A percentile compares a stretch with the other conserved stretches of the same genome.
Evolutionary conservation across 1,140 invertebrate genomes (phyloP).

Genomic region (Bombus cullumanus): DNA sequence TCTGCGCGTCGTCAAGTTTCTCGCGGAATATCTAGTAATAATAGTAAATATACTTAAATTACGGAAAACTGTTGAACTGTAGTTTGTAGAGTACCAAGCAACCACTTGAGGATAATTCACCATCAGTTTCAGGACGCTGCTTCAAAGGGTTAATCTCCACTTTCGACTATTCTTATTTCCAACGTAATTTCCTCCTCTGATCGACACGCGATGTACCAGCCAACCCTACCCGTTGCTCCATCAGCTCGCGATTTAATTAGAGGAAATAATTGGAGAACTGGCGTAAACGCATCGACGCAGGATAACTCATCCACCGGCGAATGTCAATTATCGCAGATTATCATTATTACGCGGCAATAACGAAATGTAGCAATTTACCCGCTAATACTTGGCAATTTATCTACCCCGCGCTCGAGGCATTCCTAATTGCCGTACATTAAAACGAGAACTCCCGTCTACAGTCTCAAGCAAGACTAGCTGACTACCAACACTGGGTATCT

Average conservation of each 20-base stretch:
- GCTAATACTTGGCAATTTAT: slow-evolving; percentile 42
- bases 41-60: background rate
- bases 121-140: background rate
- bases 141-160: background rate
- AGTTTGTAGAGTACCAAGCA: no score
- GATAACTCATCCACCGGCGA: slow-evolving; percentile 12
- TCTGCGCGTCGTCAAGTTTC: no score
- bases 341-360: slow-evolving; percentile 38
- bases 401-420: background rate
- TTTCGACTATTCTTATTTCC: background rate
- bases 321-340: slow-evolving; percentile 37
- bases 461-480: background rate
- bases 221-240: background rate
- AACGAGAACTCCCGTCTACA: slow-evolving; percentile 9
- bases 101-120: background rate
- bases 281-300: background rate
- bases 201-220: background rate
- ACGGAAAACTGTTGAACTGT: background rate
- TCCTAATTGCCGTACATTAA: slow-evolving; percentile 32
- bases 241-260: background rate
- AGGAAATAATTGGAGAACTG: background rate
- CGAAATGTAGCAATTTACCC: slow-evolving; percentile 32
- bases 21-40: no score
- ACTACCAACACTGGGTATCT: background rate
- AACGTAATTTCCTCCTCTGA: background rate